phyloP scores from a whole-genome alignment of 2,113 vertebrate species.

The Mystacornis crossleyi region DNA sequence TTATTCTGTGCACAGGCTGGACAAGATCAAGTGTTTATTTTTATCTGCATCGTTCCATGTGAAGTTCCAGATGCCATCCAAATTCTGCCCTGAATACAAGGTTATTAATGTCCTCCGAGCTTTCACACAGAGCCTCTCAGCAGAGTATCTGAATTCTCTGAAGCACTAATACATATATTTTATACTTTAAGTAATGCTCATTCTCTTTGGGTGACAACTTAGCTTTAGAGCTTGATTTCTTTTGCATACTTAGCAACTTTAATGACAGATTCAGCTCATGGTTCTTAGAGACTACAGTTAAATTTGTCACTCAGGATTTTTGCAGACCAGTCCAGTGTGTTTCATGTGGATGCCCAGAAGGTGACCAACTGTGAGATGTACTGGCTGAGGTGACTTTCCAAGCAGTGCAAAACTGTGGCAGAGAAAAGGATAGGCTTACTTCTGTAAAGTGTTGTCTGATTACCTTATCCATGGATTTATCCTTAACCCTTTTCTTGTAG shows the following conservation, averaged over 20 bases:
- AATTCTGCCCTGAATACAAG: not conserved
- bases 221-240: constrained; percentile 36
- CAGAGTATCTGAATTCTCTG: not conserved
- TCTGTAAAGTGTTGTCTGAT: not conserved
- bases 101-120: constrained; percentile 31
- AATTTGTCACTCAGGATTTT: not conserved
- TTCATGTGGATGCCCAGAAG: not conserved
- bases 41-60: not conserved
- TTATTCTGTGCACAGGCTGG: constrained; percentile 5
- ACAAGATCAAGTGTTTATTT: constrained; percentile 46
- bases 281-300: not conserved
- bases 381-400: not conserved
- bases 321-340: not conserved
- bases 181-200: constrained; percentile 23
- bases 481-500: not conserved
- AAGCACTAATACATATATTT: constrained; percentile 16
- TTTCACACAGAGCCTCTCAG: constrained; percentile 19
- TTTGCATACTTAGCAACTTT: constrained; percentile 7
- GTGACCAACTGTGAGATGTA: not conserved
- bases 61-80: constrained; percentile 20
- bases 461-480: not conserved
- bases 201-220: constrained; percentile 33
- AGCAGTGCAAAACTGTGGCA: not conserved
- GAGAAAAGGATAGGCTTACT: not conserved
- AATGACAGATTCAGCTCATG: constrained; percentile 18